A percentile compares a stretch with the other conserved stretches of the same genome.
phyloP scores from a whole-genome alignment of 2,797 vertebrate species.

The Gymnoscopelus braueri region DNA sequence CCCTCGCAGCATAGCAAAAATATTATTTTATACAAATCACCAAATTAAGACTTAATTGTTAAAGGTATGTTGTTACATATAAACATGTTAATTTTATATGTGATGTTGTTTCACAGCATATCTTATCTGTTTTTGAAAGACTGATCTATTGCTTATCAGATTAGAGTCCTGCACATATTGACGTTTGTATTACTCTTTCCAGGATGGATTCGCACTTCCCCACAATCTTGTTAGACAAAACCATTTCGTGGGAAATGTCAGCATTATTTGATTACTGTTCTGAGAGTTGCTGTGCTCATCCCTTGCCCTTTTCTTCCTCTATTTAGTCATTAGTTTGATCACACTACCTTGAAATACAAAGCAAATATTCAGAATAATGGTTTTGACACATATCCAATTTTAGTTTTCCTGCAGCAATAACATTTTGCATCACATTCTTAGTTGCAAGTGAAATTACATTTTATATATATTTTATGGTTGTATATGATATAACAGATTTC shows the following conservation, averaged over 20 bases:
- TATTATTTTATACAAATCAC: neutral
- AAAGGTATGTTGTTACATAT: neutral
- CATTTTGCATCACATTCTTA: too few species aligned
- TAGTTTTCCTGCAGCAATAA: too few species aligned
- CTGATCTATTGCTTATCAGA: conserved; percentile 58
- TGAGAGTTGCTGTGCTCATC: conserved; percentile 41
- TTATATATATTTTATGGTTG: too few species aligned
- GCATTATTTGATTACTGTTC: conserved; percentile 78
- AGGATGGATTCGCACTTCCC: conserved; percentile 70
- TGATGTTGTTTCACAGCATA: neutral
- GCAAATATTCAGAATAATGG: conserved; percentile 10
- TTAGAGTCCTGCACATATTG: conserved; percentile 49
- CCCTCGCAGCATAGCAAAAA: neutral
- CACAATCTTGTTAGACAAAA: conserved; percentile 78
- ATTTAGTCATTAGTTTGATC: conserved; percentile 27
- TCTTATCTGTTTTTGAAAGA: conserved; percentile 28
- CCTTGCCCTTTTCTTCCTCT: conserved; percentile 45
- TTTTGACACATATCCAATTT: neutral
- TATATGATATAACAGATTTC: neutral
- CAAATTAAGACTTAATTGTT: neutral
- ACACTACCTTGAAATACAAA: conserved; percentile 23
- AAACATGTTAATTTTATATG: too few species aligned
- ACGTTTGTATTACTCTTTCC: conserved; percentile 64
- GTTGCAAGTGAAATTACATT: too few species aligned
- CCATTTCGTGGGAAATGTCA: conserved; percentile 73